Evolutionary conservation across 2,797 vertebrate species (phyloP), one percentile per base, ranked within the genome.

Genomic region (Rhabdomys pumilio): DNA sequence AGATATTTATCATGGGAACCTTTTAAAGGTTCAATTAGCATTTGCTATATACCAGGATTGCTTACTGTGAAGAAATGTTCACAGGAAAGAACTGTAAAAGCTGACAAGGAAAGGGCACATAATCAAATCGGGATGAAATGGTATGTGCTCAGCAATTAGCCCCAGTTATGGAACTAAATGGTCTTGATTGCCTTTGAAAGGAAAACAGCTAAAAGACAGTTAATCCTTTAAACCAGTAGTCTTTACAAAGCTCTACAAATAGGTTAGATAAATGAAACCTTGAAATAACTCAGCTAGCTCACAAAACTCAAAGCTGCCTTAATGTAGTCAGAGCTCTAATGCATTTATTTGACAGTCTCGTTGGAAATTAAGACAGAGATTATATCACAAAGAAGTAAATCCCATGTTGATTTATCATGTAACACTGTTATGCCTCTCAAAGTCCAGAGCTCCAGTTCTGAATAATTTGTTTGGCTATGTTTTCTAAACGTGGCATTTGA

Each of bases 1-100:
- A 94, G 65, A 75, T 91, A 90, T 94, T 97, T 97, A 94, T 96
- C 91, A 90, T 87, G 93, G 93, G 93, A 94, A 91, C 11, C 53
- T 97, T 97, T 96, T 95, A 93, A 95, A 96, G 50, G 76, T 17
- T 76, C 96, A 94, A 90, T 97, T 97, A 95, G 89, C 91, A 94
- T 96, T 97, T 96, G 93, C 65, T 94, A 59, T 94, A 86, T 31
- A 86, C 29, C 81, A 65, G 50, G 85, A 95, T 88, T 97, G 89
- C 91, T 95, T 97, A 96, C 69, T 82, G 57, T 72, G 89, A 96
- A 93, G 94, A 96, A 95, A 90, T 59, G 24, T 85, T 96, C 89
- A 44, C 75, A 96, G 73, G 73, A 91, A 90, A 93, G 57, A 94
- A 88, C 89, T 57, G 67, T 96, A 96, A 96, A 96, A 96, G n/a